Percentiles rank a stretch among this genome's conserved stretches.
phyloP scores from a whole-genome alignment of 2,888 invertebrate genomes.

The Oxytorus armatus region DNA sequence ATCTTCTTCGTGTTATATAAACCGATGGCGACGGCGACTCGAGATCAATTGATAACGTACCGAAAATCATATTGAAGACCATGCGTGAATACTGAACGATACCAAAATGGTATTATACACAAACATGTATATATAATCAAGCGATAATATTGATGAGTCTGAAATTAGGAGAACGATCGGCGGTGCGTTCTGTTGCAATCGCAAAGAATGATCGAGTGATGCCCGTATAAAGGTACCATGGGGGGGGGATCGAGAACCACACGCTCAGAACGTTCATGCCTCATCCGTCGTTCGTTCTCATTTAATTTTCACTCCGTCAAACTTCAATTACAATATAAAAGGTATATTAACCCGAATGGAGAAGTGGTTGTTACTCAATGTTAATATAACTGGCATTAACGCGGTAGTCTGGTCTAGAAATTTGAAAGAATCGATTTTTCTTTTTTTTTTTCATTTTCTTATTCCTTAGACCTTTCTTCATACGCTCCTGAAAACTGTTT shows the following conservation, averaged over 20 bases:
- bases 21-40: too few relatives aligned
- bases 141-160: conserved; percentile 29
- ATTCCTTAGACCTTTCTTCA: too few relatives aligned
- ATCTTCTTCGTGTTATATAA: too few relatives aligned
- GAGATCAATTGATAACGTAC: too few relatives aligned
- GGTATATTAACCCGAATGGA: not conserved
- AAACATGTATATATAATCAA: too few relatives aligned
- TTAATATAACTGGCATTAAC: conserved; percentile 9
- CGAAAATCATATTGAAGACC: too few relatives aligned
- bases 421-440: too few relatives aligned
- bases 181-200: conserved; percentile 32
- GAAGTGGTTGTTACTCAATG: conserved; percentile 18
- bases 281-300: conserved; percentile 22
- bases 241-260: conserved; percentile 20
- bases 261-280: conserved; percentile 19
- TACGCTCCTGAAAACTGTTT: too few relatives aligned
- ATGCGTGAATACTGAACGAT: too few relatives aligned
- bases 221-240: conserved; percentile 43
- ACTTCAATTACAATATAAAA: conserved; percentile 31
- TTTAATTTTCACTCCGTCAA: conserved; percentile 24
- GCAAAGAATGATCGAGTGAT: conserved; percentile 41
- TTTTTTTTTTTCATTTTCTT: too few relatives aligned
- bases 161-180: conserved; percentile 33
- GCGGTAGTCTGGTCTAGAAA: too few relatives aligned
- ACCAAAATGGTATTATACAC: too few relatives aligned